phyloP scores from a whole-genome alignment of 2,113 vertebrate genomes.

The Mesitornis unicolor region DNA sequence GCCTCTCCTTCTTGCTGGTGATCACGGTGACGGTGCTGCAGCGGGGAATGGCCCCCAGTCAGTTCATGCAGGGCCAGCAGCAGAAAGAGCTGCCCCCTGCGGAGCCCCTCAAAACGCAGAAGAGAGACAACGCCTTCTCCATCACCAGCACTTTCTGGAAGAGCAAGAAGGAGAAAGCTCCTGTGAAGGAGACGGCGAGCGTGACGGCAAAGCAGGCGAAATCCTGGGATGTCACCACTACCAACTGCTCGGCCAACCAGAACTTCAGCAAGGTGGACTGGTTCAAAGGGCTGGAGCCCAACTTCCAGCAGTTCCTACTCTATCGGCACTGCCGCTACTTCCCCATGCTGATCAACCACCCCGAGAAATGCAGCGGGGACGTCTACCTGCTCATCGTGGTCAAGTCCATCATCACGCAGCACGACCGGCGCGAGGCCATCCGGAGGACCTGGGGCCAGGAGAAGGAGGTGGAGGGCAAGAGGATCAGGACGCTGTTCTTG shows the following conservation, averaged over 20 bases:
- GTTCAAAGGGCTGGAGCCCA: slow-evolving; percentile 83
- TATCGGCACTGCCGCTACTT: slow-evolving; percentile 94
- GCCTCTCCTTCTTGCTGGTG: slow-evolving; percentile 80
- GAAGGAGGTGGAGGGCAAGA: slow-evolving; percentile 75
- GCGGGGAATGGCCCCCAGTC: slow-evolving; percentile 71
- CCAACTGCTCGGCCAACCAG: slow-evolving; percentile 86
- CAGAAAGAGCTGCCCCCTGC: slow-evolving; percentile 21
- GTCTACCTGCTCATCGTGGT: slow-evolving; percentile 87
- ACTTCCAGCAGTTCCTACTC: slow-evolving; percentile 88
- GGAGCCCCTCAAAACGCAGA: slow-evolving; percentile 25
- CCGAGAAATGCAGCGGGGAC: slow-evolving; percentile 82
- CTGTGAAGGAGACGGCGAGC: background rate
- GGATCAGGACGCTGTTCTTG: slow-evolving; percentile 85
- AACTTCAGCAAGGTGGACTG: slow-evolving; percentile 83
- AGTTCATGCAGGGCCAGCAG: slow-evolving; percentile 73
- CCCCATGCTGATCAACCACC: slow-evolving; percentile 90
- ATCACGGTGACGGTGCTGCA: slow-evolving; percentile 82
- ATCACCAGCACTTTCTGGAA: slow-evolving; percentile 82
- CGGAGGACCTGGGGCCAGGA: slow-evolving; percentile 93
- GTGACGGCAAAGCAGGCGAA: background rate
- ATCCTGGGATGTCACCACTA: slow-evolving; percentile 83
- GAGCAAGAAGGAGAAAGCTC: background rate
- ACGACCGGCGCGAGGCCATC: slow-evolving; percentile 91
- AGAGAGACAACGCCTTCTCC: background rate
- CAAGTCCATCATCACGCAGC: slow-evolving; percentile 91